Evolutionary conservation across 2,113 vertebrate genomes (phyloP).

Genomic region (Passer montanus): DNA sequence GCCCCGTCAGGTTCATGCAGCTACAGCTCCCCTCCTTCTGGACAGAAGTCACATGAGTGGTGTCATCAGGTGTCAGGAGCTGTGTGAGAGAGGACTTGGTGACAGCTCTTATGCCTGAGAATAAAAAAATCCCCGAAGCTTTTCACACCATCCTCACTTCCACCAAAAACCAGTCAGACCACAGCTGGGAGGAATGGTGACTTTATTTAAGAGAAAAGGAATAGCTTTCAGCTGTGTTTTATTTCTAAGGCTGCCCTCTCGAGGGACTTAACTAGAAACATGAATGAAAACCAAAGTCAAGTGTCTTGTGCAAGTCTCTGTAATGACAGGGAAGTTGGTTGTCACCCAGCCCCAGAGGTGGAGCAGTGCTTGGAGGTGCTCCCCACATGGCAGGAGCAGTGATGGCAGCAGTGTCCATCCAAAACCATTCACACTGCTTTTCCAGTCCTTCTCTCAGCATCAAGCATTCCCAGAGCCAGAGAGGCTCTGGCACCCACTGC

Average conservation of each 20-base stretch:
- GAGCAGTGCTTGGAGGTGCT: neutral
- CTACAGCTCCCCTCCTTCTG: neutral
- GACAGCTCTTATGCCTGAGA: neutral
- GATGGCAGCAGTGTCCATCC: neutral
- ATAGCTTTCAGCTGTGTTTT: neutral
- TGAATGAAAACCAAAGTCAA: neutral
- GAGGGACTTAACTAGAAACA: neutral
- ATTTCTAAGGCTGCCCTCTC: neutral
- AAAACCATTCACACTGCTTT: neutral
- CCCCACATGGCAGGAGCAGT: accelerated
- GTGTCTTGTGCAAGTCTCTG: neutral
- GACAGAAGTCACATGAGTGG: neutral
- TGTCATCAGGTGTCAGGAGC: neutral
- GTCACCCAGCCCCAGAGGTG: neutral
- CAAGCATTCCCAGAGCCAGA: neutral
- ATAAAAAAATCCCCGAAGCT: neutral
- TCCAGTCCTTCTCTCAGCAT: neutral
- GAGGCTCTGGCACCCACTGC: accelerated
- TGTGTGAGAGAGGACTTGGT: neutral
- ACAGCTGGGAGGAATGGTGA: neutral
- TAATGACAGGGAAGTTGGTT: neutral
- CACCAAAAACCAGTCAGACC: neutral
- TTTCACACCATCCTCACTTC: neutral
- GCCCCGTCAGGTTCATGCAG: accelerated
- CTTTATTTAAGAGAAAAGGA: neutral